Evolutionary conservation across 2,797 vertebrate species (phyloP).

Genomic region (Pipistrellus kuhlii): DNA sequence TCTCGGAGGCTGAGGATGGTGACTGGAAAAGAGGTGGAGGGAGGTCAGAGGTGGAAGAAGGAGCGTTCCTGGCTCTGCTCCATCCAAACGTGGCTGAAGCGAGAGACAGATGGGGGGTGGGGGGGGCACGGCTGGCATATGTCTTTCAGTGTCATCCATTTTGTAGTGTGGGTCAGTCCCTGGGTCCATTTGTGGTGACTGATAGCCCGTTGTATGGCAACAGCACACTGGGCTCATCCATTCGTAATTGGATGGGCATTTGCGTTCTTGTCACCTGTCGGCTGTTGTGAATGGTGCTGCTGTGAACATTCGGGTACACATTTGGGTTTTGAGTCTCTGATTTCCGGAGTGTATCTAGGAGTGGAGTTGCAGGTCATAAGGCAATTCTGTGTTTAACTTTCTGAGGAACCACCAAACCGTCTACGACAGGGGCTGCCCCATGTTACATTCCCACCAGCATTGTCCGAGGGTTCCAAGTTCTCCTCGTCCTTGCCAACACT

Average conservation of each 20-base stretch:
- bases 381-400: not conserved
- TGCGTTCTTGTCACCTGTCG: not conserved
- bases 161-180: not conserved
- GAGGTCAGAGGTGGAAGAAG: not conserved
- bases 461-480: fast-evolving
- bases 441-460: not conserved
- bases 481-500: not conserved
- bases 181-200: not conserved
- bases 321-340: not conserved
- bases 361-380: not conserved
- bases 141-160: not conserved
- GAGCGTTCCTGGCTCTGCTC: not conserved
- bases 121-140: not conserved
- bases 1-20: not conserved
- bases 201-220: not conserved
- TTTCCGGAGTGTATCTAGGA: not conserved
- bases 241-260: not conserved
- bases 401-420: not conserved
- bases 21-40: not conserved
- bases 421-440: not conserved
- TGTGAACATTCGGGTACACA: not conserved
- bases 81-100: not conserved
- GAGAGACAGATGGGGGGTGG: not conserved
- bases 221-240: not conserved
- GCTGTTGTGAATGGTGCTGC: not conserved